Percentiles rank a stretch among this genome's conserved stretches.
Evolutionary conservation across 1,140 invertebrate genomes (phyloP).

Genomic region (Goniozus legneri): DNA sequence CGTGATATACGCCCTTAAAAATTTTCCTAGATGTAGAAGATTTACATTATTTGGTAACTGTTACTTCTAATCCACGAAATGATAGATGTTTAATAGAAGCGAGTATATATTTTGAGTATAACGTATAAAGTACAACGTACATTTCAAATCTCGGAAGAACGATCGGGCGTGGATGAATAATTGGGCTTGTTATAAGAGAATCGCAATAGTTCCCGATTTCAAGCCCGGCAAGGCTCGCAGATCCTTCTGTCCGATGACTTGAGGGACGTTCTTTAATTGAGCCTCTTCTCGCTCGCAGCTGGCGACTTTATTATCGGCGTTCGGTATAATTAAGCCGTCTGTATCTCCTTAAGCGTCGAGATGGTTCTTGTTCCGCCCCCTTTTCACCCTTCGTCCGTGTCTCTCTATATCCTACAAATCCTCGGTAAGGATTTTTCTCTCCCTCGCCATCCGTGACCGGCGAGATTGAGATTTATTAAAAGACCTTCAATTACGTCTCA

Average conservation of each 20-base stretch:
- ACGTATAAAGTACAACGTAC: too few relatives aligned
- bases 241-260: constrained; percentile 10
- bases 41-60: too few relatives aligned
- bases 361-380: neutral
- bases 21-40: too few relatives aligned
- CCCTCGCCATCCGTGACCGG: too few relatives aligned
- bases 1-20: too few relatives aligned
- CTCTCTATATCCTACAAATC: neutral
- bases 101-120: too few relatives aligned
- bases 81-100: too few relatives aligned
- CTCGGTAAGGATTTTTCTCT: too few relatives aligned
- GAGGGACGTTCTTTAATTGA: constrained; percentile 32
- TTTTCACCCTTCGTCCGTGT: neutral
- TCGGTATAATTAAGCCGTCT: constrained; percentile 31
- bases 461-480: too few relatives aligned
- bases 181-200: neutral
- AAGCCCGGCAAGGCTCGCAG: neutral
- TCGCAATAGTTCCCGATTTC: neutral
- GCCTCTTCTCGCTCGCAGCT: constrained; percentile 26
- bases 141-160: constrained; percentile 7
- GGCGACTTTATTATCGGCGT: constrained; percentile 38
- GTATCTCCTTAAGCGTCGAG: constrained; percentile 14
- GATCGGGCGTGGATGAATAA: neutral
- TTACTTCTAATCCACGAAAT: too few relatives aligned
- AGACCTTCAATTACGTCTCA: too few relatives aligned